phyloP scores from a whole-genome alignment of 2,797 vertebrate genomes.

The Nasua narica region DNA sequence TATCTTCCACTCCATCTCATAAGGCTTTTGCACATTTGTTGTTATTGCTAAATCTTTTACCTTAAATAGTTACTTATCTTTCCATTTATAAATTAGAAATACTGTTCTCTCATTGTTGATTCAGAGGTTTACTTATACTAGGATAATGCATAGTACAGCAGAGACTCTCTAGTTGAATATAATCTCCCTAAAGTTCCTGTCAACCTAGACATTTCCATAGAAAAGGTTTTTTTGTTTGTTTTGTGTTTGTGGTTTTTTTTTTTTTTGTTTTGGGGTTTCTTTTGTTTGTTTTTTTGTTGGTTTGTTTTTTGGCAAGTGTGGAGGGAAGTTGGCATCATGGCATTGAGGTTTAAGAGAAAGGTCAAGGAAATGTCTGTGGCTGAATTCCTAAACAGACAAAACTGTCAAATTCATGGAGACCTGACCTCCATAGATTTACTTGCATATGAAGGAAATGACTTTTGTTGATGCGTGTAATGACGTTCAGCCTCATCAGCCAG shows the following conservation, averaged over 20 bases:
- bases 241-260: not conserved
- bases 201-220: not conserved
- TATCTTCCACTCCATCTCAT: not conserved
- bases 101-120: not conserved
- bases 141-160: not conserved
- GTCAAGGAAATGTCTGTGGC: not conserved
- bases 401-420: not conserved
- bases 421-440: not conserved
- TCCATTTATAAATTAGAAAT: not conserved
- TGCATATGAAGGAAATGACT: not conserved
- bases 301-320: not conserved
- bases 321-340: not conserved
- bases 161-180: not conserved
- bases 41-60: constrained; percentile 1
- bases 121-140: not conserved
- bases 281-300: not conserved
- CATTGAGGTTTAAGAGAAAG: not conserved
- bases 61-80: not conserved
- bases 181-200: not conserved
- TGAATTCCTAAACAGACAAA: constrained; percentile 24
- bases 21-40: not conserved
- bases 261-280: too few relatives aligned
- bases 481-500: not conserved
- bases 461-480: not conserved
- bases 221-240: not conserved